These are phyloP conservation scores for Perccottus glenii DNA, from an alignment of 2,113 vertebrate genomes.

Conservation along the genomic window DNA sequence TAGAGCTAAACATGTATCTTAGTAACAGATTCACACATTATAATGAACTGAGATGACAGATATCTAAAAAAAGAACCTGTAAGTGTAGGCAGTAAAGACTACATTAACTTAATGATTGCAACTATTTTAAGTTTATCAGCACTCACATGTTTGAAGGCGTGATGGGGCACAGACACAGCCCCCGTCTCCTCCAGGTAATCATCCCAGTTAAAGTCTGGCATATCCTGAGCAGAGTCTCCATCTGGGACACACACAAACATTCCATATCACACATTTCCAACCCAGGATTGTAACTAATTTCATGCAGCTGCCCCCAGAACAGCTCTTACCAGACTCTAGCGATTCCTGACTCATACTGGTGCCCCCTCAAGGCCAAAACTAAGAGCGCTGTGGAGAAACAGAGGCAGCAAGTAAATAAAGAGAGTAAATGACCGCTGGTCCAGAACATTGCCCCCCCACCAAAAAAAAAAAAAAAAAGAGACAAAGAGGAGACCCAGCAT, in stretches of 20 bases:
- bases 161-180: slow-evolving; percentile 88
- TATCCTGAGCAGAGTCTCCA: slow-evolving; percentile 88
- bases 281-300: slow-evolving; percentile 25
- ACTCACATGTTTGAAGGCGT: slow-evolving; percentile 96
- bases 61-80: background rate
- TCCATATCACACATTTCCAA: slow-evolving; percentile 18
- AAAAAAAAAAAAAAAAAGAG: background rate
- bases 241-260: slow-evolving; percentile 75
- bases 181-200: slow-evolving; percentile 96
- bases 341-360: slow-evolving; percentile 77
- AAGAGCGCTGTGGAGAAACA: slow-evolving; percentile 63
- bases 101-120: background rate
- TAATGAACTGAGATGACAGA: background rate
- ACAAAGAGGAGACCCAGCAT: slow-evolving; percentile 2
- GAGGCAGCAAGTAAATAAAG: slow-evolving; percentile 33
- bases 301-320: slow-evolving; percentile 15
- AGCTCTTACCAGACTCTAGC: slow-evolving; percentile 77
- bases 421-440: slow-evolving; percentile 13
- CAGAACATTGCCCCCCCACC: slow-evolving; percentile 7
- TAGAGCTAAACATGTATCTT: background rate
- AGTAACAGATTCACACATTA: background rate
- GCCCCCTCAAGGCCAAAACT: slow-evolving; percentile 65
- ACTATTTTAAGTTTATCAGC: slow-evolving; percentile 1
- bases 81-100: background rate
- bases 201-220: slow-evolving; percentile 94